A percentile compares a stretch with the other conserved stretches of the same genome.
Evolutionary conservation across 2,797 vertebrate species (phyloP).

Genomic region (Oophaga sylvatica): DNA sequence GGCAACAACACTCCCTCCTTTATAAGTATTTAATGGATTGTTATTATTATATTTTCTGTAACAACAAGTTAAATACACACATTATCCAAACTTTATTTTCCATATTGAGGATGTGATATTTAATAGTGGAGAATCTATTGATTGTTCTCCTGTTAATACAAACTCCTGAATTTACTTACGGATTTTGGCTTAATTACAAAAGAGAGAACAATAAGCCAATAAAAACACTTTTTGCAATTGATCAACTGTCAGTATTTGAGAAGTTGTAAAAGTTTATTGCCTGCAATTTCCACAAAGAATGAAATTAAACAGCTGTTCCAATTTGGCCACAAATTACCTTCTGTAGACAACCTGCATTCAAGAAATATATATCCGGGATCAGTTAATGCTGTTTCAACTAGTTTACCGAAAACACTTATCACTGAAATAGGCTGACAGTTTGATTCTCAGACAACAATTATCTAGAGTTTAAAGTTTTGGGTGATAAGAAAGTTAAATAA

Average conservation of each 20-base stretch:
- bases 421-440: slow-evolving; percentile 53
- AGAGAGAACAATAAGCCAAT: not conserved
- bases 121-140: not conserved
- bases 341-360: slow-evolving; percentile 37
- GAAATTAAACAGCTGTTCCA: slow-evolving; percentile 45
- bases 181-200: slow-evolving; percentile 30
- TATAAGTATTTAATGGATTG: too few species aligned
- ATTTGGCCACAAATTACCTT: slow-evolving; percentile 37
- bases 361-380: slow-evolving; percentile 39
- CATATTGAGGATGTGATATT: too few species aligned
- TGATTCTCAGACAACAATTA: slow-evolving; percentile 57
- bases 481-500: slow-evolving; percentile 24
- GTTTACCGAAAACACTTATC: slow-evolving; percentile 52
- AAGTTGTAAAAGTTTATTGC: slow-evolving; percentile 42
- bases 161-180: not conserved
- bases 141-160: not conserved
- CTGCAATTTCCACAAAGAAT: slow-evolving; percentile 35
- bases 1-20: too few species aligned
- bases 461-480: slow-evolving; percentile 26
- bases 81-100: too few species aligned
- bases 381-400: slow-evolving; percentile 44
- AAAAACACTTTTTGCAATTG: slow-evolving; percentile 28
- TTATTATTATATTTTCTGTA: too few species aligned
- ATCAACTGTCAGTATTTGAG: slow-evolving; percentile 28
- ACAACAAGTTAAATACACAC: too few species aligned